Percentiles rank a stretch among this genome's conserved stretches.
These are phyloP conservation scores for Volucella bombylans DNA, from an alignment of 2,888 invertebrate genomes.

Conservation along the genomic window DNA sequence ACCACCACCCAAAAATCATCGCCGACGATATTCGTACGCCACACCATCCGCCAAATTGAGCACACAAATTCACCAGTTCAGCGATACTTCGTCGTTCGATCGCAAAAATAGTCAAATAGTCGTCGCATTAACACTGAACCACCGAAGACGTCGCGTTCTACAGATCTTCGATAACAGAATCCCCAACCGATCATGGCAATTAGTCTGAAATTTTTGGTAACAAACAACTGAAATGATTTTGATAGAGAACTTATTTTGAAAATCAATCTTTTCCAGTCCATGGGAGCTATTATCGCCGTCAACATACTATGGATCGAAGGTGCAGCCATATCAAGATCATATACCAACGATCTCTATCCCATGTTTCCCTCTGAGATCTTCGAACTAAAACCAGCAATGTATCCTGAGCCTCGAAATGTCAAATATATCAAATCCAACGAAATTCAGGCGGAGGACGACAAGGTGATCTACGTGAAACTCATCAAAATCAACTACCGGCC, in stretches of 20 bases:
- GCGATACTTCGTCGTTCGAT: constrained; percentile 36
- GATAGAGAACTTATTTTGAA: neutral
- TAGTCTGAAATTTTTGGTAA: constrained; percentile 41
- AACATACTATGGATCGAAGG: constrained; percentile 1
- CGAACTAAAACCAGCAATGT: constrained; percentile 78
- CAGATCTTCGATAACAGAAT: neutral
- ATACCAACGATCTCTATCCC: constrained; percentile 54
- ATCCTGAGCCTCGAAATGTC: constrained; percentile 76
- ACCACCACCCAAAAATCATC: constrained; percentile 33
- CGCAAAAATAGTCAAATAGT: constrained; percentile 48
- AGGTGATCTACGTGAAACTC: constrained; percentile 79
- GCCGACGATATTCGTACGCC: neutral
- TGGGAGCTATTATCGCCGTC: constrained; percentile 10
- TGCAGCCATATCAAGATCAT: constrained; percentile 39
- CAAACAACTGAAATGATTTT: neutral
- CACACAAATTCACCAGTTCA: constrained; percentile 27
- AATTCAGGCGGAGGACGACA: constrained; percentile 66
- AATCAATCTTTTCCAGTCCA: constrained; percentile 29
- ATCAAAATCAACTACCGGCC: constrained; percentile 78
- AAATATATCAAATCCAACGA: constrained; percentile 52
- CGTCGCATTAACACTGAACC: constrained; percentile 37
- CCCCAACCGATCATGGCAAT: constrained; percentile 31
- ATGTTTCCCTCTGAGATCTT: constrained; percentile 78
- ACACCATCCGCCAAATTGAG: constrained; percentile 25
- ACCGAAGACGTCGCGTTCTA: constrained; percentile 23